These are phyloP conservation scores for Heliconius hortense DNA, from an alignment of 2,888 invertebrate genomes.

Conservation along the genomic window DNA sequence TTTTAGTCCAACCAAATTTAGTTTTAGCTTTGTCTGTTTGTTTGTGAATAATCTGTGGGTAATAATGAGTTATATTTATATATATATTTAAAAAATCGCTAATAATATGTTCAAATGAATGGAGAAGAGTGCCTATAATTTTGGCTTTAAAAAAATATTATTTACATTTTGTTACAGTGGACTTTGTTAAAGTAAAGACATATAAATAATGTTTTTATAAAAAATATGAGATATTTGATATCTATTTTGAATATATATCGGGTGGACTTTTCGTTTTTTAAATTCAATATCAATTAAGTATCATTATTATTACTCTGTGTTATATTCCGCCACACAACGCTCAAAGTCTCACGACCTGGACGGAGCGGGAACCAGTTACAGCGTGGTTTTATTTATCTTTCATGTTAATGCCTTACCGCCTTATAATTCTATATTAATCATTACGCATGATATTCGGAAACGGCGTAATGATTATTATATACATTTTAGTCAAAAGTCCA, in stretches of 20 bases:
- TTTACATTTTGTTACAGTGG: constrained; percentile 12
- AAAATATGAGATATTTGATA: background rate
- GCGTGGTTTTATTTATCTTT: too few relatives aligned
- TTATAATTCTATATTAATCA: too few relatives aligned
- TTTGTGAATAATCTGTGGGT: background rate
- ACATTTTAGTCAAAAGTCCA: background rate
- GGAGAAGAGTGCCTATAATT: constrained; percentile 9
- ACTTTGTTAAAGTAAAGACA: background rate
- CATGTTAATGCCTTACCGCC: background rate
- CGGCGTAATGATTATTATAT: too few relatives aligned
- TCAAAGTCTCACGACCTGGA: too few relatives aligned
- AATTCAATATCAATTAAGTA: background rate
- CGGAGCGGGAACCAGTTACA: too few relatives aligned
- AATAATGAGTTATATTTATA: background rate
- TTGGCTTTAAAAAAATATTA: constrained; percentile 13
- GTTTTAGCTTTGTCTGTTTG: background rate
- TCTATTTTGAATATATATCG: background rate
- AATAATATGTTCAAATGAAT: background rate
- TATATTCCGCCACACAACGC: too few relatives aligned
- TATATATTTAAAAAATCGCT: background rate
- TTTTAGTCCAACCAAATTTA: constrained; percentile 16
- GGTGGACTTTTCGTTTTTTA: background rate
- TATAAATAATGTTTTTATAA: background rate
- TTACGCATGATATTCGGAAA: too few relatives aligned
- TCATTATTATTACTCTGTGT: background rate